Evolutionary conservation across 2,888 invertebrate genomes (phyloP), one percentile per base, ranked within the genome.

Genomic region (Trissonchulus sp.): DNA sequence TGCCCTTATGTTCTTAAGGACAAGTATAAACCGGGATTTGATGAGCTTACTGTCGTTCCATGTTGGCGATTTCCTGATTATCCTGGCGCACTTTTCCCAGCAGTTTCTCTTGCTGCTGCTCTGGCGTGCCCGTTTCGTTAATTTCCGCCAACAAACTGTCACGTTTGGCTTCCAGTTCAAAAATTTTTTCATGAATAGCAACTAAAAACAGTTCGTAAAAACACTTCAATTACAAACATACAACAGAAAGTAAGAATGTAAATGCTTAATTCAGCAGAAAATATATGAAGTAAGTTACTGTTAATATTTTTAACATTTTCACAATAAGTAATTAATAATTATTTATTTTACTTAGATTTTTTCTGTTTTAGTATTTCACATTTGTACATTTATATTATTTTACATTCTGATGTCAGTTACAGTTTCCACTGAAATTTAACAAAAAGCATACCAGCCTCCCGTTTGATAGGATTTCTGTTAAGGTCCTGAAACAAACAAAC

Each of bases 31-130:
- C n/a, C n/a, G n/a, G n/a, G n/a, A n/a, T n/a, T n/a, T n/a, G 48
- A 48, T 15, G 63, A 15, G 38, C 77, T 75, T 75, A 81, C 80
- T 91, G 91, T 80, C 90, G 89, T 79, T 93, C 92, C 82, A 93
- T 89, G 2, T 90, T 90, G 1, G 90, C 88, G 36, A 92, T 91
- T 77, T 93, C 92, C 68, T 90, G 89, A 83, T 93, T 93, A 81
- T 93, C 92, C 77, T 89, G 88, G 80, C 89, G 90, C 79, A 92
- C 91, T 79, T 91, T 91, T 68, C 89, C 88, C 62, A 93, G 84
- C 18, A 93, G 85, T 78, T 90, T 89, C 81, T 91, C 91, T 77
- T 91, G 87, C 83, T 93, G 92, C 81, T 91, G 90, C 77, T 91
- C 91, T 0, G 92, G 92, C 68, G 91, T 90, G 48, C 91, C 87